These are phyloP conservation scores for Andrena hattorfiana DNA, from an alignment of 2,888 invertebrate species.

Conservation along the genomic window DNA sequence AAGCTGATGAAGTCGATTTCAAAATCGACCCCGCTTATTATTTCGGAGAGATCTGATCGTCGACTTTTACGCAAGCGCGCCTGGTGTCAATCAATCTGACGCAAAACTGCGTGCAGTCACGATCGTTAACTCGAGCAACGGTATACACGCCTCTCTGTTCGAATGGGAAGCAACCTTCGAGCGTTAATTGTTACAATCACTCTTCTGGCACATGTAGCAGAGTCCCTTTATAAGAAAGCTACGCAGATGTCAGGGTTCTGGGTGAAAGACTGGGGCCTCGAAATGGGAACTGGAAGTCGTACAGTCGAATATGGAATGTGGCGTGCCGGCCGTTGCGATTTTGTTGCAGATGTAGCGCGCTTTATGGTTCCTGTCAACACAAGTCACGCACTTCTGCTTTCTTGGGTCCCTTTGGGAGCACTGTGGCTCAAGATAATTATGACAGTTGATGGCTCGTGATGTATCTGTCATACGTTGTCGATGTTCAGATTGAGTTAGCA, in stretches of 20 bases:
- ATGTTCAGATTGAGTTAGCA: too few relatives aligned
- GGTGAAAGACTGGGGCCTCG: slow-evolving; percentile 26
- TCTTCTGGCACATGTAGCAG: slow-evolving; percentile 53
- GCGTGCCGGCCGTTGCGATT: background rate
- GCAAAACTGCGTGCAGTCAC: slow-evolving; percentile 27
- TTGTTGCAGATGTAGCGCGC: background rate
- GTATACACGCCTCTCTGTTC: slow-evolving; percentile 18
- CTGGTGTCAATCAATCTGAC: slow-evolving; percentile 51
- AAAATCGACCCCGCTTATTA: slow-evolving; percentile 48
- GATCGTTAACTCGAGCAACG: slow-evolving; percentile 56
- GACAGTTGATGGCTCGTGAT: too few relatives aligned
- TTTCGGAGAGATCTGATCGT: slow-evolving; percentile 29
- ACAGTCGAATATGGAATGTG: background rate
- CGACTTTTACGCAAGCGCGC: slow-evolving; percentile 52
- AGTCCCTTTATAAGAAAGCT: slow-evolving; percentile 36
- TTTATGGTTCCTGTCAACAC: background rate
- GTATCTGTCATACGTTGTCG: background rate
- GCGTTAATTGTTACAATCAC: slow-evolving; percentile 71
- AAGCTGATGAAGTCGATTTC: slow-evolving; percentile 32
- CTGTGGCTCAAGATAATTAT: too few relatives aligned
- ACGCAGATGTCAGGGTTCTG: slow-evolving; percentile 24
- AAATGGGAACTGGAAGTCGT: background rate
- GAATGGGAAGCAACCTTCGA: slow-evolving; percentile 44
- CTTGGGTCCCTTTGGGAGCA: background rate
- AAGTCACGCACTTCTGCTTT: background rate